Percentiles rank a stretch among this genome's conserved stretches.
These are phyloP conservation scores for Daboia siamensis DNA, from an alignment of 2,113 vertebrate species.

Conservation along the genomic window DNA sequence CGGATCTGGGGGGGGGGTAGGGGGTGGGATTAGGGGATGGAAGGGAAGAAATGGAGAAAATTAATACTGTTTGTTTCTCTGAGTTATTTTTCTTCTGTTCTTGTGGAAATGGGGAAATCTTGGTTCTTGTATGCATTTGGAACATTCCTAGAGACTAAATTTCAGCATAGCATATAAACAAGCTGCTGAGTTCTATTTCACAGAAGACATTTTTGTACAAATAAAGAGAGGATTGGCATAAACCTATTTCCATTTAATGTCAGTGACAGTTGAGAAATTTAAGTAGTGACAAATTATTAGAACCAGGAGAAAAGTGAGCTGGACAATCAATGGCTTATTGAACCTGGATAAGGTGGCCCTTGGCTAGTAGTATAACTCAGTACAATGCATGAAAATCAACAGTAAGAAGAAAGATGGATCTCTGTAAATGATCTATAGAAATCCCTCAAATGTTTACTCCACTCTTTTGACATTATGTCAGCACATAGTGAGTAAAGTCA, in stretches of 20 bases:
- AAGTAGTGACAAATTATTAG: background rate
- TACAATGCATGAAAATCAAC: background rate
- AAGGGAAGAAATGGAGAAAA: background rate
- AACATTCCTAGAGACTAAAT: background rate
- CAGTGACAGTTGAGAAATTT: background rate
- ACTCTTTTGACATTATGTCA: background rate
- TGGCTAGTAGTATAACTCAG: background rate
- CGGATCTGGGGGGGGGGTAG: too few species aligned
- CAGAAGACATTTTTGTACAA: background rate
- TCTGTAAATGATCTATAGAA: background rate
- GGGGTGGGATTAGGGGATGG: background rate
- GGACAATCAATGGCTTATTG: background rate
- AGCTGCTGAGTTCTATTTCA: background rate
- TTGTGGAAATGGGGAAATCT: background rate
- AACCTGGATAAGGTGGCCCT: background rate
- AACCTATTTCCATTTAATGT: background rate
- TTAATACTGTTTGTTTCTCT: background rate
- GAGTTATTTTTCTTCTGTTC: background rate
- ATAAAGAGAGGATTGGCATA: background rate
- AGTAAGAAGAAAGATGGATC: background rate
- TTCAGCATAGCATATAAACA: conserved; percentile 5
- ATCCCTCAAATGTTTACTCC: background rate
- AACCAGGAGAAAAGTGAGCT: background rate
- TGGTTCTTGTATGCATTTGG: background rate
- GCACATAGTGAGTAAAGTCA: background rate